Conservation (phyloP, 2,888 invertebrate species). For the Molorchus minor region DNA sequence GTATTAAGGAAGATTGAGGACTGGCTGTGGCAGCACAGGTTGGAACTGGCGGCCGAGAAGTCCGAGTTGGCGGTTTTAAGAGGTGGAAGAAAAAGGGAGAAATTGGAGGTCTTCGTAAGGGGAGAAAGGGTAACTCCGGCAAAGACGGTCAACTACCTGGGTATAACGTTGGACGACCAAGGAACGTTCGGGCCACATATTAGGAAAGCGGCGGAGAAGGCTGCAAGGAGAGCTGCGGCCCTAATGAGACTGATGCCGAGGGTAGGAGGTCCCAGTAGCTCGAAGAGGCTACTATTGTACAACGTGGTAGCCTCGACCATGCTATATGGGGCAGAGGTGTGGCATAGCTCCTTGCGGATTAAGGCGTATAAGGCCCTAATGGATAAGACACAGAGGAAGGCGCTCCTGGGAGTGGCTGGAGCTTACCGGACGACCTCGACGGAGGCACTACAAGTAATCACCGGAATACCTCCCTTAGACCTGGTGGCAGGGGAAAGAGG, state of each 20-base stretch:
- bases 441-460: neutral
- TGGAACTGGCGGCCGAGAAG: constrained; percentile 22
- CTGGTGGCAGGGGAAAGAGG: neutral
- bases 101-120: neutral
- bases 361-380: neutral
- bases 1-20: constrained; percentile 2
- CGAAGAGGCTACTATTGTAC: neutral
- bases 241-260: neutral
- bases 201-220: neutral
- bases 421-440: neutral
- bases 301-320: neutral
- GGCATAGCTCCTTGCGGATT: neutral
- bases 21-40: constrained; percentile 15
- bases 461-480: neutral
- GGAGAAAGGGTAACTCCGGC: neutral
- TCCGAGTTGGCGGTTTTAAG: constrained; percentile 16
- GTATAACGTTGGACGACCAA: neutral
- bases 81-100: constrained; percentile 14
- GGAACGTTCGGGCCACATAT: neutral
- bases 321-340: neutral
- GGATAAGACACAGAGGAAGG: neutral
- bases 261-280: neutral
- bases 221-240: neutral
- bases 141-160: neutral
- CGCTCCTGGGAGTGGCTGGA: neutral